These are phyloP conservation scores for Cromileptes altivelis DNA, from an alignment of 2,113 vertebrate species.

Conservation along the genomic window DNA sequence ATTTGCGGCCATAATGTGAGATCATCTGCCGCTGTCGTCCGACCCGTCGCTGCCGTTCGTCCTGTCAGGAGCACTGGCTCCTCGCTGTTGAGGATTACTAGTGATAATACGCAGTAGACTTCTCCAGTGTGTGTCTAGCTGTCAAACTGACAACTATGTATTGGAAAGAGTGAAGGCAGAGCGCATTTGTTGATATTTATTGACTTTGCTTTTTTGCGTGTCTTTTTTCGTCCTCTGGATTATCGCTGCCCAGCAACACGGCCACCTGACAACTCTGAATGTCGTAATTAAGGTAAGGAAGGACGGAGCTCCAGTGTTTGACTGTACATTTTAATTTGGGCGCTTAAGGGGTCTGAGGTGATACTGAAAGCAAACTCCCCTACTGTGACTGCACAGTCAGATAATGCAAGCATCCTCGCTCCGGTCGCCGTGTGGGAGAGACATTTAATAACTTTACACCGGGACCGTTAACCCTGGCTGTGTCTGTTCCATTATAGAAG, in stretches of 20 bases:
- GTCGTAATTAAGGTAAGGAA: conserved; percentile 87
- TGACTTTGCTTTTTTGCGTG: conserved; percentile 66
- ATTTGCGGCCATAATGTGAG: conserved; percentile 75
- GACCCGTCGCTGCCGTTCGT: conserved; percentile 70
- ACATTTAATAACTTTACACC: conserved; percentile 65
- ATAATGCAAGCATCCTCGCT: conserved; percentile 12
- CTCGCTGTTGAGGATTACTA: conserved; percentile 78
- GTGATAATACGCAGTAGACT: conserved; percentile 79
- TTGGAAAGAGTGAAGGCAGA: conserved; percentile 62
- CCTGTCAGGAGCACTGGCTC: conserved; percentile 74
- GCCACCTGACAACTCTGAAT: conserved; percentile 86
- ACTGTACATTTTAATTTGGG: conserved; percentile 37
- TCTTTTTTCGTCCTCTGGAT: conserved; percentile 75
- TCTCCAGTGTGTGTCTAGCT: conserved; percentile 76
- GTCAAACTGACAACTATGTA: conserved; percentile 84
- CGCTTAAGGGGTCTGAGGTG: neutral
- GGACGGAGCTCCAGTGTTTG: conserved; percentile 44
- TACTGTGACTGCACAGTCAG: neutral
- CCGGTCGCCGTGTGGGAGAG: conserved; percentile 9
- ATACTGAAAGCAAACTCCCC: conserved; percentile 35
- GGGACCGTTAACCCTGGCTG: conserved; percentile 40
- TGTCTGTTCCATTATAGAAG: conserved; percentile 42
- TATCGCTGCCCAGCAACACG: conserved; percentile 85
- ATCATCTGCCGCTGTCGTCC: conserved; percentile 69
- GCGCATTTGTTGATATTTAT: conserved; percentile 63